phyloP scores from a whole-genome alignment of 2,888 invertebrate species.

The Trachelus stipa region DNA sequence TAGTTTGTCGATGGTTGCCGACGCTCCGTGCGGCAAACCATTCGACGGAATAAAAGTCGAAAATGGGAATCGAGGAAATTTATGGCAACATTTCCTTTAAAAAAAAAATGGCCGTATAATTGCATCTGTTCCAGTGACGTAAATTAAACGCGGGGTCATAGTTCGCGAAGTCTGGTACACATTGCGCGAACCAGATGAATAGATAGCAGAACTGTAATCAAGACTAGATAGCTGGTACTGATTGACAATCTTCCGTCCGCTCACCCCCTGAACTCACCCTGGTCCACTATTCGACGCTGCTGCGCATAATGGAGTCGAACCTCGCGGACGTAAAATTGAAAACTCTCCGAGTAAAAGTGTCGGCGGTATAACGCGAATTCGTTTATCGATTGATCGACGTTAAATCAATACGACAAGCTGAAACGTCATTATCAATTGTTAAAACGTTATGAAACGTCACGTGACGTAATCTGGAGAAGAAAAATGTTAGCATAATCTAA shows the following conservation, averaged over 20 bases:
- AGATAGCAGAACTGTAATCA: conserved; percentile 47
- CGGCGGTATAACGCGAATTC: not conserved
- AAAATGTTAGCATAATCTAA: not conserved
- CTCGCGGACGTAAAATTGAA: not conserved
- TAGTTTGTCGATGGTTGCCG: not conserved
- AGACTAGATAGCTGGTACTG: conserved; percentile 53
- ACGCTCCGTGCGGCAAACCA: not conserved
- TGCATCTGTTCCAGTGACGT: not conserved
- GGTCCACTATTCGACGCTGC: not conserved
- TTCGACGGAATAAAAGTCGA: not conserved
- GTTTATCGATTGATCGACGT: not conserved
- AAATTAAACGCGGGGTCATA: not conserved
- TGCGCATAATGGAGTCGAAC: conserved; percentile 28
- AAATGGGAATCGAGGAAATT: not conserved
- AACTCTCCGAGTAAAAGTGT: not conserved
- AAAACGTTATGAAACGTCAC: not conserved
- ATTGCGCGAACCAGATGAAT: conserved; percentile 23
- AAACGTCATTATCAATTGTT: not conserved
- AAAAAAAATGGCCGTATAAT: not conserved
- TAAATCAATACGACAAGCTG: not conserved
- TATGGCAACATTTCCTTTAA: not conserved
- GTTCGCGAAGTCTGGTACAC: not conserved
- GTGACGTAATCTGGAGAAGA: not conserved
- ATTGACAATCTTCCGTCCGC: conserved; percentile 55
- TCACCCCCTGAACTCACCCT: not conserved